Evolutionary conservation across 2,888 invertebrate genomes (phyloP).

Genomic region (Lycia hirtaria): DNA sequence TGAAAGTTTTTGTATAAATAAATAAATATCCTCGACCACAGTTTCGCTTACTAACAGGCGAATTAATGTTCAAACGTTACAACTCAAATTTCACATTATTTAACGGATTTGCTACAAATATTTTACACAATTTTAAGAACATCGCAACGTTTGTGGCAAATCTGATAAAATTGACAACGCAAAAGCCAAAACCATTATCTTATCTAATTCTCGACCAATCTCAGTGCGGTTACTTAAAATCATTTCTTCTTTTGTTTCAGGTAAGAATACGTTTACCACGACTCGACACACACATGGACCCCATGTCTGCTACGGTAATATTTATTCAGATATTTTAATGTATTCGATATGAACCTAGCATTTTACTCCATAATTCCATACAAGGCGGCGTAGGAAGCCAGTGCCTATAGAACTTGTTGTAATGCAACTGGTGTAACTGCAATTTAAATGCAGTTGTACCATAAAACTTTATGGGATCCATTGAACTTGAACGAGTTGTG

Average conservation of each 20-base stretch:
- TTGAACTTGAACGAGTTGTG: constrained; percentile 36
- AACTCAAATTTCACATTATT: too few species aligned
- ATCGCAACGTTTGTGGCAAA: too few species aligned
- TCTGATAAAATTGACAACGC: too few species aligned
- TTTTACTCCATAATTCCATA: neutral
- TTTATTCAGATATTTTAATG: neutral
- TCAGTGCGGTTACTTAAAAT: neutral
- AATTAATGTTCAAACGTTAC: too few species aligned
- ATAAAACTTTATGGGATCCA: constrained; percentile 32
- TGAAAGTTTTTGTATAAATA: too few species aligned
- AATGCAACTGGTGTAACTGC: constrained; percentile 9
- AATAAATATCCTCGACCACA: too few species aligned
- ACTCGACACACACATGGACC: too few species aligned
- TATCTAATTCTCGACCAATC: neutral
- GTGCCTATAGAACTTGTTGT: constrained; percentile 8
- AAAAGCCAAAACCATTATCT: neutral
- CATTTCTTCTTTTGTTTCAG: constrained; percentile 11
- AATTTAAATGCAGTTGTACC: constrained; percentile 20
- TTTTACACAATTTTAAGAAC: too few species aligned
- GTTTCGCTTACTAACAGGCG: too few species aligned
- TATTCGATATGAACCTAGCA: neutral
- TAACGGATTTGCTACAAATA: too few species aligned
- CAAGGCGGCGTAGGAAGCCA: constrained; percentile 2
- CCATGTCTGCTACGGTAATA: too few species aligned
- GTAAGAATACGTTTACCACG: constrained; percentile 6